phyloP scores from a whole-genome alignment of 2,888 invertebrate species.

The Ariolimax columbianus region DNA sequence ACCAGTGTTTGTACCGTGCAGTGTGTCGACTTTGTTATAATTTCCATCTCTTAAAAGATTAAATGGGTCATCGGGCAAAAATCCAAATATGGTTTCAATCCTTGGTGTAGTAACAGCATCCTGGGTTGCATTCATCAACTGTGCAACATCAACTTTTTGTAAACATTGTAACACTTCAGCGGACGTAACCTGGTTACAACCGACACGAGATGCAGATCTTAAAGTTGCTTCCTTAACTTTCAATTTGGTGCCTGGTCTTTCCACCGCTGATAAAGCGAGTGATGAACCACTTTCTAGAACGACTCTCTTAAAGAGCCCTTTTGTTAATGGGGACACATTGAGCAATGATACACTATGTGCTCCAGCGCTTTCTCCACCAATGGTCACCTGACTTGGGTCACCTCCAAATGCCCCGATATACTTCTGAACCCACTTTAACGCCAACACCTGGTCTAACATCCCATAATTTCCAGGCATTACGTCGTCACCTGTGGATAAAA shows the following conservation, averaged over 20 bases:
- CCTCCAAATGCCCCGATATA: constrained; percentile 41
- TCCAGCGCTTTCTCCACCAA: constrained; percentile 35
- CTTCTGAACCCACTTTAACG: constrained; percentile 41
- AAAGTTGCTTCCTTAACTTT: not conserved
- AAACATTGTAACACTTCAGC: constrained; percentile 10
- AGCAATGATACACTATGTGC: constrained; percentile 8
- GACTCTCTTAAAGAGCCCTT: constrained; percentile 11
- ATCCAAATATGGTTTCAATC: constrained; percentile 25
- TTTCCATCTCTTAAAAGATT: not conserved
- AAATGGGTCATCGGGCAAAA: constrained; percentile 40
- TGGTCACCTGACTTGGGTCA: constrained; percentile 31
- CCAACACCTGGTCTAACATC: constrained; percentile 42
- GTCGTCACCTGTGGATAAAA: constrained; percentile 46
- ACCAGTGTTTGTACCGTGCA: constrained; percentile 22
- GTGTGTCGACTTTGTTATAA: constrained; percentile 30
- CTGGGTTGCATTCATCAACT: not conserved
- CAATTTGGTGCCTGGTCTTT: constrained; percentile 16
- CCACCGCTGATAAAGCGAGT: not conserved
- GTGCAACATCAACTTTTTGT: not conserved
- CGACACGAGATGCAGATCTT: not conserved
- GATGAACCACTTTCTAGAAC: constrained; percentile 31
- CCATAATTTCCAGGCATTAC: constrained; percentile 48
- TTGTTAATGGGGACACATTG: constrained; percentile 7
- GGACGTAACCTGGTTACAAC: not conserved
- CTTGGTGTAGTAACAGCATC: not conserved